Conservation (phyloP, 2,797 vertebrate species). For the Trachurus trachurus region DNA sequence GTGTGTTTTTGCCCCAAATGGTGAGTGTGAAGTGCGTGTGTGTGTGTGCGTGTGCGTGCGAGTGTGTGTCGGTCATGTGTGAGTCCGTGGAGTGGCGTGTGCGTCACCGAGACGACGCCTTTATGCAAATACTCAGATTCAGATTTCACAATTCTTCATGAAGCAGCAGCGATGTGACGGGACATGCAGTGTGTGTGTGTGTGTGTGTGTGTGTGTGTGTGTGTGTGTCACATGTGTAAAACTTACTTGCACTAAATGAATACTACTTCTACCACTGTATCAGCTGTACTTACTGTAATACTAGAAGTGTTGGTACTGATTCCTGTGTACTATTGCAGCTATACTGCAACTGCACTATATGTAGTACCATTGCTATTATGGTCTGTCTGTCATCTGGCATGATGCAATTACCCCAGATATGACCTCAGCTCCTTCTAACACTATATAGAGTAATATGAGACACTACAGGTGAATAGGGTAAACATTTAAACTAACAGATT, state of each 20-base stretch:
- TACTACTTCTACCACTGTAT: neutral
- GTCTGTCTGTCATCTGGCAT: no score
- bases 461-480: no score
- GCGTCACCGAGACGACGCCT: slow-evolving; percentile 62
- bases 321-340: no score
- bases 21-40: neutral
- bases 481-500: no score
- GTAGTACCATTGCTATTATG: no score
- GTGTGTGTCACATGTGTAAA: no score
- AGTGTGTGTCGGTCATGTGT: slow-evolving; percentile 8
- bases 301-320: neutral
- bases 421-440: neutral
- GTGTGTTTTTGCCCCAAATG: neutral
- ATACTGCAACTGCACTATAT: no score
- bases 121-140: slow-evolving; percentile 52
- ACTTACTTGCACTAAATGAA: no score
- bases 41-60: no score
- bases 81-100: slow-evolving; percentile 1
- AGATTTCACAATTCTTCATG: slow-evolving; percentile 25
- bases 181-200: slow-evolving; percentile 39
- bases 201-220: slow-evolving; percentile 6
- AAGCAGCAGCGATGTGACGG: slow-evolving; percentile 6
- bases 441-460: no score
- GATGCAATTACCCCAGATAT: no score
- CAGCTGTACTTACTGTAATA: no score